phyloP scores from a whole-genome alignment of 2,888 invertebrate genomes.

The Endomychus coccineus region DNA sequence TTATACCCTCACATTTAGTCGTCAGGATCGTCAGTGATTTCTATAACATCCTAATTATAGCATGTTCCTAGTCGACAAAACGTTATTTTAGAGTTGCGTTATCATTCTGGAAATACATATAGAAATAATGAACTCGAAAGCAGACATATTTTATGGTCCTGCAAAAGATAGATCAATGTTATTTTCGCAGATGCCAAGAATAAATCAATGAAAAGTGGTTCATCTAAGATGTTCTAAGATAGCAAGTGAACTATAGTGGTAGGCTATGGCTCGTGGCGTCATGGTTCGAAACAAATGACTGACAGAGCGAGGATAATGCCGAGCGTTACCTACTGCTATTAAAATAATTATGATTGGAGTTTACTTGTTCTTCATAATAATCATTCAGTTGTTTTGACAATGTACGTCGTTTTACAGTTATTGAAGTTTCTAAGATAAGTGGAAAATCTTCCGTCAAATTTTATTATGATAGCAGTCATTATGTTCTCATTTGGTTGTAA shows the following conservation, averaged over 20 bases:
- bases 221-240: slow-evolving; percentile 37
- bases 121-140: too few species aligned
- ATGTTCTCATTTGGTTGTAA: too few species aligned
- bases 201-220: slow-evolving; percentile 35
- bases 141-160: too few species aligned
- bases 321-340: slow-evolving; percentile 44
- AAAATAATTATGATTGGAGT: slow-evolving; percentile 45
- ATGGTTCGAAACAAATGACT: slow-evolving; percentile 48
- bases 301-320: slow-evolving; percentile 47
- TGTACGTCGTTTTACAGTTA: slow-evolving; percentile 37
- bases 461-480: too few species aligned
- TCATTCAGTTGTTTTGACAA: slow-evolving; percentile 35
- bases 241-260: slow-evolving; percentile 43
- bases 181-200: slow-evolving; percentile 24
- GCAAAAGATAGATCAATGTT: slow-evolving; percentile 28
- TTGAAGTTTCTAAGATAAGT: slow-evolving; percentile 18
- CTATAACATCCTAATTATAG: too few species aligned
- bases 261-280: slow-evolving; percentile 46
- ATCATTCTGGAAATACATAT: too few species aligned
- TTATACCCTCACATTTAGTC: too few species aligned
- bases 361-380: slow-evolving; percentile 36
- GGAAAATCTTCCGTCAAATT: too few species aligned
- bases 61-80: too few species aligned
- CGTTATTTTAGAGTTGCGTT: too few species aligned
- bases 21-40: too few species aligned